A percentile compares a stretch with the other conserved stretches of the same genome.
Conservation (phyloP, 2,888 invertebrate species). For the Nymphalis polychloros region DNA sequence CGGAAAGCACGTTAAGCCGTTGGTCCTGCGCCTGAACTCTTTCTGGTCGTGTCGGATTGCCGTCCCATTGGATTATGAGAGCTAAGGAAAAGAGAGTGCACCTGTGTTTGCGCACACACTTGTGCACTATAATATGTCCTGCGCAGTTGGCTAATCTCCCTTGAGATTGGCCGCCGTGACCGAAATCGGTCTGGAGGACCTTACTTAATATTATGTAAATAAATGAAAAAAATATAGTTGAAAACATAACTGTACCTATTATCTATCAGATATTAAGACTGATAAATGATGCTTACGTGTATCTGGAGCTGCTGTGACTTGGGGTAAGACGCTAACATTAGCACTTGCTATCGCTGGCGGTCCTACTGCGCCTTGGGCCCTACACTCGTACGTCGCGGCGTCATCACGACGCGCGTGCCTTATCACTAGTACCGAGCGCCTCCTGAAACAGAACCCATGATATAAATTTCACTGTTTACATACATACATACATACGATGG, state of each 20-base stretch:
- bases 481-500: not conserved
- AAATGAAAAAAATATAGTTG: not conserved
- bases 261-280: too few relatives aligned
- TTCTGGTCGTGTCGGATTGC: too few relatives aligned
- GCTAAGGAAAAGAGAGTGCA: too few relatives aligned
- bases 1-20: too few relatives aligned
- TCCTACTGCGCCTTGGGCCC: constrained; percentile 87
- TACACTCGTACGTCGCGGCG: constrained; percentile 90
- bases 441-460: constrained; percentile 78
- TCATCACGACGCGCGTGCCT: constrained; percentile 87
- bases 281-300: constrained; percentile 55
- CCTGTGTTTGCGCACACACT: too few relatives aligned
- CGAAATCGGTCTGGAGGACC: too few relatives aligned
- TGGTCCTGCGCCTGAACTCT: too few relatives aligned
- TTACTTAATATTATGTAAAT: too few relatives aligned
- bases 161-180: too few relatives aligned
- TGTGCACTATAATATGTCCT: too few relatives aligned
- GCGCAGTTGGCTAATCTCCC: too few relatives aligned
- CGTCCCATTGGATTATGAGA: too few relatives aligned
- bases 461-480: not conserved
- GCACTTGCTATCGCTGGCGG: constrained; percentile 80
- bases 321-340: constrained; percentile 76
- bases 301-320: constrained; percentile 71
- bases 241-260: not conserved
- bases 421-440: constrained; percentile 91